Percentiles rank a stretch among this genome's conserved stretches.
These are phyloP conservation scores for Aegithalos caudatus DNA, from an alignment of 2,113 vertebrate species.

Conservation along the genomic window DNA sequence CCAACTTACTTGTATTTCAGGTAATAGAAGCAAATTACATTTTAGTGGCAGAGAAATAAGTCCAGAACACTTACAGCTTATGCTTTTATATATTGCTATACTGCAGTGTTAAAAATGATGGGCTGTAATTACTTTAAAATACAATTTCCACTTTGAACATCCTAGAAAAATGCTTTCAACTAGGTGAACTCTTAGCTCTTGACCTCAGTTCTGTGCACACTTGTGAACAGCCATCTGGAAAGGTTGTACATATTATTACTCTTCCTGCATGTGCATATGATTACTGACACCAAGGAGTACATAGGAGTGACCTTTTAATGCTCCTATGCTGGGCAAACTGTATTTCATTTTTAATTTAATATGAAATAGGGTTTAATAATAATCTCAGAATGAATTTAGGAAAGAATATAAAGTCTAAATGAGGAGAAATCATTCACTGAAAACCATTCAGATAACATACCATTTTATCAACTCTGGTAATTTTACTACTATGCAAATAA, in stretches of 20 bases:
- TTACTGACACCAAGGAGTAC: neutral
- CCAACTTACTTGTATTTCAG: neutral
- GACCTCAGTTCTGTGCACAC: neutral
- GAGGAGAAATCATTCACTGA: neutral
- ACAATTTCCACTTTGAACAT: conserved; percentile 12
- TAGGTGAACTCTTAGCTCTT: conserved; percentile 20
- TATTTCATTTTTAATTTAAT: conserved; percentile 43
- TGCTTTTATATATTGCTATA: conserved; percentile 22
- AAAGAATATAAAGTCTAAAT: conserved; percentile 10
- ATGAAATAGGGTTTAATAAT: conserved; percentile 20
- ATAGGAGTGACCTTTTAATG: conserved; percentile 8
- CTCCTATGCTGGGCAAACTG: neutral
- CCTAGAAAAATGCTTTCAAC: neutral
- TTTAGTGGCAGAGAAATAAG: conserved; percentile 40
- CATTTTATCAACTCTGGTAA: conserved; percentile 5
- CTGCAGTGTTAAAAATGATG: conserved; percentile 32
- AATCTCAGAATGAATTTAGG: conserved; percentile 12
- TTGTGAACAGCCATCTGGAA: neutral
- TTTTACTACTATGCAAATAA: conserved; percentile 26
- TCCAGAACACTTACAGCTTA: conserved; percentile 18
- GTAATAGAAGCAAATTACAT: conserved; percentile 46
- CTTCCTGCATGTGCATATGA: neutral
- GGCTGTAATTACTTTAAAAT: conserved; percentile 46
- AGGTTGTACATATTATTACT: neutral
- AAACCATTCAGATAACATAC: neutral